phyloP scores from a whole-genome alignment of 2,888 invertebrate genomes.

The Trypoxylon attenuatum region DNA sequence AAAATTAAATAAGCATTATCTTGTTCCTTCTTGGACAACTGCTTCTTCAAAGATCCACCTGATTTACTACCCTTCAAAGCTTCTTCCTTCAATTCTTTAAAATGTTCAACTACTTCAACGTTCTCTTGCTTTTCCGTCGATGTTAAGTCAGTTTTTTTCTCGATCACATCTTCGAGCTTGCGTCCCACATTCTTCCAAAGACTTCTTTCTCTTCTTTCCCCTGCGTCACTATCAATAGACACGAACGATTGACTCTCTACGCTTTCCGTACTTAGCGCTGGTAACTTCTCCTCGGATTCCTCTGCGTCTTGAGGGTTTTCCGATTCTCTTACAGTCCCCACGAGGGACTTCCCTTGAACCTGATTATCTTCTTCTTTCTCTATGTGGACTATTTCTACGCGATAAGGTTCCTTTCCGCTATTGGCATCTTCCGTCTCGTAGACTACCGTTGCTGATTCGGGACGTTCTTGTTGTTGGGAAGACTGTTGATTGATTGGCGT shows the following conservation, averaged over 20 bases:
- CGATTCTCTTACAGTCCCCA: too few species aligned
- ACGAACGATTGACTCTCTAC: conserved; percentile 9
- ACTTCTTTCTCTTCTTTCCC: conserved; percentile 6
- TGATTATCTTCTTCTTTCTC: conserved; percentile 20
- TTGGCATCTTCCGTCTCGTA: conserved; percentile 17
- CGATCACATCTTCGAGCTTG: neutral
- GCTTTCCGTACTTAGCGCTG: too few species aligned
- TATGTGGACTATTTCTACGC: conserved; percentile 49
- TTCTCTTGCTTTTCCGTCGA: neutral
- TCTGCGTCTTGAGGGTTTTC: too few species aligned
- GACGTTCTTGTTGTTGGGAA: conserved; percentile 7
- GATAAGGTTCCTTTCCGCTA: conserved; percentile 45
- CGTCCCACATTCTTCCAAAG: conserved; percentile 4
- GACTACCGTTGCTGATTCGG: conserved; percentile 13
- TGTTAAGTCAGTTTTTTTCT: neutral
- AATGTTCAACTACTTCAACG: conserved; percentile 2
- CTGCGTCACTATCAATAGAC: neutral
- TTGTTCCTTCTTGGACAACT: conserved; percentile 30
- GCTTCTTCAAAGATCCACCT: conserved; percentile 45
- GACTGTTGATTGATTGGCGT: conserved; percentile 14
- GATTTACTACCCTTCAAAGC: conserved; percentile 9
- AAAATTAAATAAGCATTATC: neutral
- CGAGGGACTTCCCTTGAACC: neutral
- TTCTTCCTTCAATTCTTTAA: conserved; percentile 16
- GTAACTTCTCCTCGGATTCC: neutral